Base-by-base conservation (phyloP, 2,113 vertebrate genomes). In the Microtus pennsylvanicus region DNA sequence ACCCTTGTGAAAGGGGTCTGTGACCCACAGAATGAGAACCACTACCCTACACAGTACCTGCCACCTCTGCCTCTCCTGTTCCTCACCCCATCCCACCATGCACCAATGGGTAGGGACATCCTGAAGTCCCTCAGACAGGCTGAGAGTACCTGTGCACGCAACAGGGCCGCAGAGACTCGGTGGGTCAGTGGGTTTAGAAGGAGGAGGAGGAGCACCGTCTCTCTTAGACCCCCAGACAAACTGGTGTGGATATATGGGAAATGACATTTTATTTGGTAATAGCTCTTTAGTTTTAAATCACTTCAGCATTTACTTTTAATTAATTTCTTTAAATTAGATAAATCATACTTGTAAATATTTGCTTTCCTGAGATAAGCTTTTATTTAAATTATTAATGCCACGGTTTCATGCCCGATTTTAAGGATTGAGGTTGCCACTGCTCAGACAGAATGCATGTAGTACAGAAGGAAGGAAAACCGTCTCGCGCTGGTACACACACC, bases 321-420 rank as follows among this genome's bases (percentile, higher is more conserved):
- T 97, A 50, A 93, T 87, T 94, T 75, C 87, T 89, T 87, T 87
- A 86, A 88, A 96, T 97, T 94, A 97, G 91, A 77, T 14, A 70
- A 96, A 42, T 96, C 92, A 45, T 96, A 96, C 94, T 97, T 96
- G 95, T 98, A 96, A 98, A 98, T 97, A 98, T 98, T 72, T 88
- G 98, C 96, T 98, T 96, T 96, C 94, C 94, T 96, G 55, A 58
- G 91, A 96, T 97, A 95, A 98, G 95, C 95, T 97, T 98, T 98
- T 98, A 97, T 98, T 98, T 98, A 96, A 97, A 97, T 98, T 98
- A 98, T 97, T 98, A 97, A 98, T 98, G 96, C 94, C 93, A 70
- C 22, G 82, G 94, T 94, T 98, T 98, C 97, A 55, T 97, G 97
- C 94, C 96, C 95, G 94, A 91, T 86, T 96, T 96, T 90, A 94